A percentile compares a stretch with the other conserved stretches of the same genome.
Evolutionary conservation across 1,140 invertebrate species (phyloP).

Genomic region (Atta colombica): DNA sequence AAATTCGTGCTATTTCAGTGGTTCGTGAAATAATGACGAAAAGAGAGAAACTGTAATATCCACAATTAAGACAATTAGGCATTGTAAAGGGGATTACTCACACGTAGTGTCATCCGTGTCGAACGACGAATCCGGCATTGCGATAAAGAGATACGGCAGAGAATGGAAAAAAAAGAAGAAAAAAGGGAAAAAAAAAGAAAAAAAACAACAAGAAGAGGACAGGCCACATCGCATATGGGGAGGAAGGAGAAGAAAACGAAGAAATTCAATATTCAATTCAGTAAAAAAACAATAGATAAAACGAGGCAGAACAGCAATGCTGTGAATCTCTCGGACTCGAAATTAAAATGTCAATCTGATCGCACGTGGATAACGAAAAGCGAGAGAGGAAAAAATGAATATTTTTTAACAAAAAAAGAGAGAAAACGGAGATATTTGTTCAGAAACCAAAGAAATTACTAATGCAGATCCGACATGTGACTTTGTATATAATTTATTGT

Average conservation of each 20-base stretch:
- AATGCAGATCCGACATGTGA: constrained; percentile 72
- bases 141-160: constrained; percentile 81
- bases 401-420: constrained; percentile 30
- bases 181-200: no score
- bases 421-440: not conserved
- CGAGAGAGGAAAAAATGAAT: not conserved
- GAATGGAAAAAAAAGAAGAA: constrained; percentile 59
- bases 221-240: not conserved
- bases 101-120: constrained; percentile 85
- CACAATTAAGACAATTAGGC: constrained; percentile 74
- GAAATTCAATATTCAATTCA: constrained; percentile 9
- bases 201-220: constrained; percentile 16
- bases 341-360: constrained; percentile 46
- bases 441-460: constrained; percentile 64
- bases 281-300: constrained; percentile 16
- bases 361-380: constrained; percentile 9
- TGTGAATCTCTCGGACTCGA: constrained; percentile 32
- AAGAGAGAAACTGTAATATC: constrained; percentile 70
- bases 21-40: constrained; percentile 60
- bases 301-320: constrained; percentile 17
- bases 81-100: constrained; percentile 84
- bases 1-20: constrained; percentile 56
- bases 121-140: constrained; percentile 86
- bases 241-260: not conserved
- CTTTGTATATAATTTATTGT: constrained; percentile 87